phyloP scores from a whole-genome alignment of 2,113 vertebrate genomes.

The Camelus bactrianus region DNA sequence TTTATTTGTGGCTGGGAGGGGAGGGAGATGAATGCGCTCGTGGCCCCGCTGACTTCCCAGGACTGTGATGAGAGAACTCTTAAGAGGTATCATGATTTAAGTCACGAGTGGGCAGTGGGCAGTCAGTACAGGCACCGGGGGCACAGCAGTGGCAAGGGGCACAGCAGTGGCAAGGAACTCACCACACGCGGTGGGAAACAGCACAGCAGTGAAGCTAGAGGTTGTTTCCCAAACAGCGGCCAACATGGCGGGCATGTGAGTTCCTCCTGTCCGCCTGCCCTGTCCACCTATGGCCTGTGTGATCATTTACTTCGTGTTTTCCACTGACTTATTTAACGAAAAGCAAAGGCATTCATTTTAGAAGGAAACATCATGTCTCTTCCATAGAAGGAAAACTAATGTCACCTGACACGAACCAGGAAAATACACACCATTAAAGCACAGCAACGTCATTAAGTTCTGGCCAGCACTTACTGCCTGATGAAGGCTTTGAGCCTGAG shows the following conservation, averaged over 20 bases:
- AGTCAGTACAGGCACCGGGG: rapidly evolving
- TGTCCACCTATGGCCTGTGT: too few species aligned
- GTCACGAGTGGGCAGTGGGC: background rate
- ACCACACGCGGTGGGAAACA: background rate
- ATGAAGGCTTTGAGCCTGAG: background rate
- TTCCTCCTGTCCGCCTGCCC: background rate
- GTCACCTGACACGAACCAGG: background rate
- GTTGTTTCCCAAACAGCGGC: rapidly evolving
- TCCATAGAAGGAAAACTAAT: background rate
- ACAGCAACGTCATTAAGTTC: slow-evolving; percentile 49
- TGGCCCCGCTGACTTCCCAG: background rate
- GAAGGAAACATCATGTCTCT: background rate
- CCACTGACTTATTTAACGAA: background rate
- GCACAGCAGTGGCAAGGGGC: background rate
- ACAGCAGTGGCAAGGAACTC: background rate
- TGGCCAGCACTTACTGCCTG: slow-evolving; percentile 26
- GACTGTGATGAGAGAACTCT: too few species aligned
- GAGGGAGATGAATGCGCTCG: too few species aligned
- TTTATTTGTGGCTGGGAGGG: background rate
- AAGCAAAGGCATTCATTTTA: background rate
- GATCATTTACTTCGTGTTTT: background rate
- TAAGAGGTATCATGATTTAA: background rate
- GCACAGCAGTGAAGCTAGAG: background rate
- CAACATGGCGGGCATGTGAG: rapidly evolving
- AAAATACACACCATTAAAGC: background rate